Conservation (phyloP, 2,888 invertebrate species). For the Cerastis leucographa region DNA sequence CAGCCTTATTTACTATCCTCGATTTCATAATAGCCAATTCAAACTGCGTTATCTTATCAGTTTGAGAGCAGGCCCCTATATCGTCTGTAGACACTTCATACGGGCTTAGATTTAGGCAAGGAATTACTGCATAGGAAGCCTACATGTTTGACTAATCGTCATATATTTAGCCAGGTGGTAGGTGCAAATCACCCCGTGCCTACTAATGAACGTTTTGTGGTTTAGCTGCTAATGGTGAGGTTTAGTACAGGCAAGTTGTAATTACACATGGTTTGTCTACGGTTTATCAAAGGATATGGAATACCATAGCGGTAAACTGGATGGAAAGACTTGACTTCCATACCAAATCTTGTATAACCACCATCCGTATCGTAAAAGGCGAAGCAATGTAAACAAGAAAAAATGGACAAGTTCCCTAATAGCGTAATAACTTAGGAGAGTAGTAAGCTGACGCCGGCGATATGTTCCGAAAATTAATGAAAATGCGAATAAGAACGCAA, state of each 20-base stretch:
- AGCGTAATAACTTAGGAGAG: conserved; percentile 33
- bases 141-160: conserved; percentile 15
- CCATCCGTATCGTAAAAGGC: neutral
- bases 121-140: conserved; percentile 35
- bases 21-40: conserved; percentile 65
- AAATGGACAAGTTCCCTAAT: conserved; percentile 51
- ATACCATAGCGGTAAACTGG: neutral
- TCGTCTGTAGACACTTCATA: conserved; percentile 55
- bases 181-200: neutral
- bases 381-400: conserved; percentile 10
- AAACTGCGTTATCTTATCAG: conserved; percentile 66
- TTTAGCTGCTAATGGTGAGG: neutral
- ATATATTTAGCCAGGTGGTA: neutral
- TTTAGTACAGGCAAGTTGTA: neutral
- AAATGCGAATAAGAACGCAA: conserved; percentile 60
- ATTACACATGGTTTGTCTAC: neutral
- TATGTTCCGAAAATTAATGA: conserved; percentile 61
- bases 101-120: conserved; percentile 51
- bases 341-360: neutral
- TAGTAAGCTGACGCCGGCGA: conserved; percentile 38
- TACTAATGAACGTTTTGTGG: neutral
- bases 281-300: neutral
- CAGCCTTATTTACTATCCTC: conserved; percentile 53
- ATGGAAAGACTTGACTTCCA: neutral
- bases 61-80: conserved; percentile 60